Evolutionary conservation across 2,113 vertebrate genomes (phyloP), one percentile per base, ranked within the genome.

Genomic region (Vimba vimba): DNA sequence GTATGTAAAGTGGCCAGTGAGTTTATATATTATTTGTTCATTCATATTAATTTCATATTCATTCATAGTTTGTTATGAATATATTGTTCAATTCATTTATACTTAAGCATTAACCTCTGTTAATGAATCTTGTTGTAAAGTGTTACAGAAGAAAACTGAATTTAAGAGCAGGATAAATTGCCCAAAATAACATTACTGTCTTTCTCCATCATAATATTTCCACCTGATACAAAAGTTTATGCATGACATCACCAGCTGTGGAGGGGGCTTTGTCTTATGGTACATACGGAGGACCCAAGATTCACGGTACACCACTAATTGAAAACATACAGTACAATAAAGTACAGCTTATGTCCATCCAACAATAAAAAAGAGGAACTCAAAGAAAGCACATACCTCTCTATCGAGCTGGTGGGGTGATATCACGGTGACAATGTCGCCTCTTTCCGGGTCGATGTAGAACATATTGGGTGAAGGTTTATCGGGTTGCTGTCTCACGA

Each of bases 401-500:
- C 98, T 95, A 94, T 99, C 98, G 62, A 99, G 92, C 85, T 97
- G 91, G 0, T 91, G 87, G 0, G 98, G 96, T 1, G 97, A 96
- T 90, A 99, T 98, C 33, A 97, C 96, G 0, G 98, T 99, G 89
- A 99, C 97, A 0, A 99, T 98, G 92, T 99, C 97, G 73, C 98
- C 98, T 88, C 96, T 97, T 50, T 99, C 98, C 0, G 97, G 96
- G 57, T 99, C 97, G 30, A 99, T 99, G 92, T 96, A 97, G 95
- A 99, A 99, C 98, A 99, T 99, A 93, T 98, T 98, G 7, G 97
- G 97, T 1, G 97, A 98, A 0, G 98, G 98, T 88, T 97, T 98
- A 92, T 96, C 96, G 4, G 98, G 98, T 0, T 96, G 97, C 93
- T 99, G 98, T 25, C 95, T 95, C 23, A 97, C 91, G 87, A 99